phyloP scores from a whole-genome alignment of 2,888 invertebrate genomes.

The Eupithecia insigniata region DNA sequence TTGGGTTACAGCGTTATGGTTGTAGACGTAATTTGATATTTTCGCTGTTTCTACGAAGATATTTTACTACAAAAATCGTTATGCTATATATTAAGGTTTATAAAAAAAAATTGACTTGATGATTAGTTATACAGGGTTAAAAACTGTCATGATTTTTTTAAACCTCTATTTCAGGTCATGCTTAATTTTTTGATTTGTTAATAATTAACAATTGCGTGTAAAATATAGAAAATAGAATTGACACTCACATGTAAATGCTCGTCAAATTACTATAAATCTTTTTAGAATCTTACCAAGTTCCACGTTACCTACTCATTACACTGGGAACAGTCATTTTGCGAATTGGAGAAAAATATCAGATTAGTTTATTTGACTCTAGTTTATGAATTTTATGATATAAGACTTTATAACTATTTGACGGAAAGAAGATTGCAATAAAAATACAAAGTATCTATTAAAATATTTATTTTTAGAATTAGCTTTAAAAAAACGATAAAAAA shows the following conservation, averaged over 20 bases:
- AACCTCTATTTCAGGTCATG: not conserved
- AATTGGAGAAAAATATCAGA: too few species aligned
- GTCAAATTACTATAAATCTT: not conserved
- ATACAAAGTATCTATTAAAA: too few species aligned
- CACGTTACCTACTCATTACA: too few species aligned
- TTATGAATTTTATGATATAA: too few species aligned
- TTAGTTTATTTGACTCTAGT: too few species aligned
- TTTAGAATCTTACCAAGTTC: not conserved
- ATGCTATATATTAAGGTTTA: not conserved
- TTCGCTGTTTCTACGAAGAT: slow-evolving; percentile 21
- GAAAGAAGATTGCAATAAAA: too few species aligned
- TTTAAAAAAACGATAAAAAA: too few species aligned
- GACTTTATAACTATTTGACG: too few species aligned
- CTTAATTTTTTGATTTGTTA: not conserved
- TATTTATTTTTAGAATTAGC: too few species aligned
- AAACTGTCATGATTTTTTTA: not conserved
- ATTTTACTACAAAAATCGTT: not conserved
- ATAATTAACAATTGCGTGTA: too few species aligned
- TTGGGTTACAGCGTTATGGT: slow-evolving; percentile 35
- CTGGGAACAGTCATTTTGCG: too few species aligned
- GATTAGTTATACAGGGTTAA: not conserved
- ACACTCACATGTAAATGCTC: not conserved
- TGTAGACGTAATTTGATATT: slow-evolving; percentile 37
- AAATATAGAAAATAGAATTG: not conserved
- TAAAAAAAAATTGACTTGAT: not conserved